Conservation (phyloP, 2,113 vertebrate species). For the Cyanoramphus novaezelandiae region DNA sequence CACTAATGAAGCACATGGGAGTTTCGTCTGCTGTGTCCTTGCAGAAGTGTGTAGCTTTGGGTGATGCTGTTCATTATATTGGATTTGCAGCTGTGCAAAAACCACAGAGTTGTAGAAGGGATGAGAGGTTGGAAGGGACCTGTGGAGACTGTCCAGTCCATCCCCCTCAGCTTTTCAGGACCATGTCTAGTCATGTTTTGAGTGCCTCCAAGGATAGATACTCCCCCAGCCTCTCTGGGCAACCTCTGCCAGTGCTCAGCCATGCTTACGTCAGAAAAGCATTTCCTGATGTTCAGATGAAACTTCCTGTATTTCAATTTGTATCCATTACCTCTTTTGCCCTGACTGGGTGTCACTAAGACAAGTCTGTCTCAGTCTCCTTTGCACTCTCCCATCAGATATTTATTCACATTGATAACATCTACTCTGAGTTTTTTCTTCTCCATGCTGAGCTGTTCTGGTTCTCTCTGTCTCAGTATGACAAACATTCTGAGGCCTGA, state of each 20-base stretch:
- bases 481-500: neutral
- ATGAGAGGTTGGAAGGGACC: neutral
- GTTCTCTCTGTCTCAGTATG: neutral
- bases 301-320: neutral
- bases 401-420: neutral
- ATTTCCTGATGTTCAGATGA: neutral
- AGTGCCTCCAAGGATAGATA: neutral
- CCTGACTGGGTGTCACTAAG: neutral
- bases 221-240: neutral
- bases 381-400: neutral
- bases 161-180: neutral
- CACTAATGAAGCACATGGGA: neutral
- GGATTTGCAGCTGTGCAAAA: neutral
- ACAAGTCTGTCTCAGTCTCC: neutral
- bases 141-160: neutral
- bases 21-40: neutral
- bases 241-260: neutral
- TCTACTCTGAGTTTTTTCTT: neutral
- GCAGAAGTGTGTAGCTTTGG: neutral
- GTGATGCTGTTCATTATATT: neutral
- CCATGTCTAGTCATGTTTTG: neutral
- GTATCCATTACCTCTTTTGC: neutral
- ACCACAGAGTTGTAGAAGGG: neutral
- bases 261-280: neutral
- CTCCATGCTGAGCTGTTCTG: neutral